Conservation (phyloP, 2,888 invertebrate genomes). For the Ochropleura leucogaster region DNA sequence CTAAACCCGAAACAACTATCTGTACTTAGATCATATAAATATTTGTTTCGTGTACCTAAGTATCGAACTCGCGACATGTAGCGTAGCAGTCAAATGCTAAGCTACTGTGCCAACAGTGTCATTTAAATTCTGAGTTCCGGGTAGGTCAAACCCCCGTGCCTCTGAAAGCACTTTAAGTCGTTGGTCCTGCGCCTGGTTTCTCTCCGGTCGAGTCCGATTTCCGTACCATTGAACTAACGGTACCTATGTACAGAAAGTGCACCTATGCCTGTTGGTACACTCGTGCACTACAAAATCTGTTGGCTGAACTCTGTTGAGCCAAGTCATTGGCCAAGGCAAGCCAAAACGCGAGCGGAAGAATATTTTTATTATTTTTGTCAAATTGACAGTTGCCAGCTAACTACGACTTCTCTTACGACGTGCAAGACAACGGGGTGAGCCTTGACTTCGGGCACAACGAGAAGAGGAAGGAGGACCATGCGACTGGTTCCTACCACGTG, state of each 20-base stretch:
- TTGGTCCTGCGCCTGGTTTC: not conserved
- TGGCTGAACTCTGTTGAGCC: not conserved
- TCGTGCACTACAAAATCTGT: not conserved
- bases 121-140: not conserved
- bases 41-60: too few species aligned
- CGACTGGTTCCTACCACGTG: conserved; percentile 92
- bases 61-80: too few species aligned
- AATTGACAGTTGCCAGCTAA: conserved; percentile 90
- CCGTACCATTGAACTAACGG: not conserved
- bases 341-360: not conserved
- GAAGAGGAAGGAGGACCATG: conserved; percentile 91
- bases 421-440: conserved; percentile 90
- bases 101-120: too few species aligned
- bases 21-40: too few species aligned
- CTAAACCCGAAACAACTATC: too few species aligned
- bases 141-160: not conserved
- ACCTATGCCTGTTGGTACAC: not conserved
- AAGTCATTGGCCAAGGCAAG: not conserved
- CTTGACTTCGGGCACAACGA: conserved; percentile 92
- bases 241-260: not conserved
- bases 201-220: not conserved
- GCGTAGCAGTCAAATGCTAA: too few species aligned
- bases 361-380: not conserved
- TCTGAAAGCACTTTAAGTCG: not conserved
- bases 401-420: conserved; percentile 92